Conservation (phyloP, 2,113 vertebrate genomes). For the Phyllostomus discolor region DNA sequence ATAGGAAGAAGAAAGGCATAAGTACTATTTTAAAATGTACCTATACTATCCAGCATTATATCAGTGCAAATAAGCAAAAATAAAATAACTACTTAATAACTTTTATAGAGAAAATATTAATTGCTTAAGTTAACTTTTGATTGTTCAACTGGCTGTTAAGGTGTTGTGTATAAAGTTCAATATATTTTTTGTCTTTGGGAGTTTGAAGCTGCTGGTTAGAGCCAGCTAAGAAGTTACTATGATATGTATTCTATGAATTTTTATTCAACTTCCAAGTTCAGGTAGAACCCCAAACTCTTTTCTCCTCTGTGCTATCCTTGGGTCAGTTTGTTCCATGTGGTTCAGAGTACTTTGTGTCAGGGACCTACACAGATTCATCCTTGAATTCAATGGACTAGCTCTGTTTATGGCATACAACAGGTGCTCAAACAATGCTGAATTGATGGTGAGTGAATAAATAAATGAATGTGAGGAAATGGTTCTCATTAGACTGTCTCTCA, state of each 20-base stretch:
- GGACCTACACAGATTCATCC: background rate
- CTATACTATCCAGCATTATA: background rate
- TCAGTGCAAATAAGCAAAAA: background rate
- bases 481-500: background rate
- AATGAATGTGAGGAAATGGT: background rate
- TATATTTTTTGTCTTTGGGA: background rate
- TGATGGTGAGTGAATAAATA: background rate
- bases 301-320: background rate
- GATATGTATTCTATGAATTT: background rate
- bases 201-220: conserved; percentile 15
- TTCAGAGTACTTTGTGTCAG: background rate
- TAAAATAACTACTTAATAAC: background rate
- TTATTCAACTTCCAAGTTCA: background rate
- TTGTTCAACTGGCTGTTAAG: background rate
- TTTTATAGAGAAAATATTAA: background rate
- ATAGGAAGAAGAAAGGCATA: background rate
- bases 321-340: background rate
- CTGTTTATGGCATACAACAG: background rate
- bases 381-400: background rate
- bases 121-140: background rate
- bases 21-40: background rate
- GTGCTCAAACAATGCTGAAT: background rate
- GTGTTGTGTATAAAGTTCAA: background rate
- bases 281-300: background rate
- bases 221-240: background rate